These are phyloP conservation scores for Ellobius talpinus DNA, from an alignment of 2,113 vertebrate genomes.

Conservation along the genomic window DNA sequence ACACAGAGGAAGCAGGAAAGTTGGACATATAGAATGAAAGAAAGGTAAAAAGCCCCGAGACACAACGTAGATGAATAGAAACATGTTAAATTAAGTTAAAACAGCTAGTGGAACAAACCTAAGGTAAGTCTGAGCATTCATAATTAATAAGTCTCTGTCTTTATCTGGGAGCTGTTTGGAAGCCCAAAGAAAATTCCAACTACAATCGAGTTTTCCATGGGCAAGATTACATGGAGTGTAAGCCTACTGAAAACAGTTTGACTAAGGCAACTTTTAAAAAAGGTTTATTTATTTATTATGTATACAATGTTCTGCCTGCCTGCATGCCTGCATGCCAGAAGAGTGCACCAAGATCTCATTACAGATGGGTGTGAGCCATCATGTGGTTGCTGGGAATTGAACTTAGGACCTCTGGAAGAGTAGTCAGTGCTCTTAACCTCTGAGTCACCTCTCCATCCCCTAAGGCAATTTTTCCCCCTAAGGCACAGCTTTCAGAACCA, in stretches of 20 bases:
- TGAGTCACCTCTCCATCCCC: too few species aligned
- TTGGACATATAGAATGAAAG: not conserved
- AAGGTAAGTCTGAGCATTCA: not conserved
- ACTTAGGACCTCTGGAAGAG: too few species aligned
- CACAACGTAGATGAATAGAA: not conserved
- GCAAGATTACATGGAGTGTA: not conserved
- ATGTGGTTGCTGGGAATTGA: too few species aligned
- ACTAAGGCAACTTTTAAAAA: not conserved
- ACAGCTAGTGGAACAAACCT: not conserved
- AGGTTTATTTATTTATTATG: too few species aligned
- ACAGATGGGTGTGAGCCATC: too few species aligned
- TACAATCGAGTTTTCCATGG: not conserved
- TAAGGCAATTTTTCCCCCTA: not conserved
- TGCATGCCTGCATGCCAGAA: too few species aligned
- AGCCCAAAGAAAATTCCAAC: not conserved
- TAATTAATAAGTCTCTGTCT: not conserved
- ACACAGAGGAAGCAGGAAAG: not conserved
- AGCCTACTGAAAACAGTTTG: not conserved
- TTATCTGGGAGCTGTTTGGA: not conserved
- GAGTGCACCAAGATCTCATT: too few species aligned
- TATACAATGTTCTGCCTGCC: too few species aligned
- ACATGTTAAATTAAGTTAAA: not conserved
- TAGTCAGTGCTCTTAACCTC: too few species aligned
- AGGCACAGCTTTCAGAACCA: slow-evolving; percentile 3
- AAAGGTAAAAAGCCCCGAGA: not conserved